Percentiles rank a stretch among this genome's conserved stretches.
phyloP scores from a whole-genome alignment of 2,888 invertebrate genomes.

The Diachrysia chrysitis region DNA sequence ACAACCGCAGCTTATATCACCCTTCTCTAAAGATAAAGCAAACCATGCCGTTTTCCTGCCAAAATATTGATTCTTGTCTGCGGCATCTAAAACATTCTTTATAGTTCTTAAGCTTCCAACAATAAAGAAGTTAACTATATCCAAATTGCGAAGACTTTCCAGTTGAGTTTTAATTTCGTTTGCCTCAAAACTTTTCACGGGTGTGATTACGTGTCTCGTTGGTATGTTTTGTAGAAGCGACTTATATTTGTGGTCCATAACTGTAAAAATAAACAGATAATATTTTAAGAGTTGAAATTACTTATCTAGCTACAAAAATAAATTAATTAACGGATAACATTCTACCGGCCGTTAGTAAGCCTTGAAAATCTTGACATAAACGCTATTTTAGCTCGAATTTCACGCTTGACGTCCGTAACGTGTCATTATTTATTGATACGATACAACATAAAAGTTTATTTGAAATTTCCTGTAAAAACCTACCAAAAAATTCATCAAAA shows the following conservation, averaged over 20 bases:
- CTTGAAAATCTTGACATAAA: constrained; percentile 42
- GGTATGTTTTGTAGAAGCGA: constrained; percentile 96
- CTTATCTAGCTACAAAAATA: constrained; percentile 33
- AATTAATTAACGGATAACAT: constrained; percentile 40
- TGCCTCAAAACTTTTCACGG: constrained; percentile 88
- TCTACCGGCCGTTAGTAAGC: constrained; percentile 53
- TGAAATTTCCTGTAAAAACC: constrained; percentile 53
- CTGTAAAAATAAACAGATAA: constrained; percentile 83
- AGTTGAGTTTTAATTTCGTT: constrained; percentile 92
- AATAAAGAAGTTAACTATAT: constrained; percentile 97
- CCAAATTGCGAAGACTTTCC: constrained; percentile 92
- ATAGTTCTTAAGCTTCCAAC: constrained; percentile 93
- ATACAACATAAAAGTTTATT: constrained; percentile 36
- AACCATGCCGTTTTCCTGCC: constrained; percentile 97
- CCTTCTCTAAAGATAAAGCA: constrained; percentile 93
- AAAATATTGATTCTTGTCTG: constrained; percentile 93
- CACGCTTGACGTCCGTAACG: constrained; percentile 41
- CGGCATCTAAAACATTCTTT: constrained; percentile 91
- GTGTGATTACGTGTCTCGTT: constrained; percentile 95
- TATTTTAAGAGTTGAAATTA: constrained; percentile 49
- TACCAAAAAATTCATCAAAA: constrained; percentile 96
- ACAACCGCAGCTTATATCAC: constrained; percentile 92
- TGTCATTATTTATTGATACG: constrained; percentile 52
- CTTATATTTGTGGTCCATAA: constrained; percentile 98
- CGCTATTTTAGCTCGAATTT: constrained; percentile 40